Percentiles rank a stretch among this genome's conserved stretches.
phyloP scores from a whole-genome alignment of 2,797 vertebrate genomes.

The Graptemys geographica region DNA sequence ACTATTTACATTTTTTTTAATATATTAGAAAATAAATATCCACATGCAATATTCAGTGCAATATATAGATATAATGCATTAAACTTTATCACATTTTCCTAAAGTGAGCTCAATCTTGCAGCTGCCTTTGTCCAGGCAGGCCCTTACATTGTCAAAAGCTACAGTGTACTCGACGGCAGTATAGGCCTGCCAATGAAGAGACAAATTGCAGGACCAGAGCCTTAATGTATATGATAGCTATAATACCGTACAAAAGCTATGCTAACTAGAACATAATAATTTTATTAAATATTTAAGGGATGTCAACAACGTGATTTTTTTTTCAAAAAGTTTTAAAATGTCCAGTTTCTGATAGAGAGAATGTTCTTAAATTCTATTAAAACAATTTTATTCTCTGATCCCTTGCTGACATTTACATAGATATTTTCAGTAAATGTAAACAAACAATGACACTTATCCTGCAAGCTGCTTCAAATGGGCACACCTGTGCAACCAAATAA shows the following conservation, averaged over 20 bases:
- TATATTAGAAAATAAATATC: background rate
- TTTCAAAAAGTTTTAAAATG: background rate
- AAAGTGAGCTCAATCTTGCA: background rate
- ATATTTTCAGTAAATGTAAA: background rate
- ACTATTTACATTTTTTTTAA: background rate
- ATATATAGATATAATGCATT: background rate
- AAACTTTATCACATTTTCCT: background rate
- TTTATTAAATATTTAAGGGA: background rate
- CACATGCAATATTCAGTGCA: background rate
- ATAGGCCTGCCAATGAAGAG: rapidly evolving
- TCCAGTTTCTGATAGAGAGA: background rate
- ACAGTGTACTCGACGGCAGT: rapidly evolving
- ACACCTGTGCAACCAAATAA: background rate
- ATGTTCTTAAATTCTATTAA: rapidly evolving
- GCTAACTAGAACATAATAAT: rapidly evolving
- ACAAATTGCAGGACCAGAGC: rapidly evolving
- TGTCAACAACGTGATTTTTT: background rate
- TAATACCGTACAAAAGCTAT: background rate
- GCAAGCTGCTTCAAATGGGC: background rate
- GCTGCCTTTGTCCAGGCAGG: background rate
- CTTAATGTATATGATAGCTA: background rate
- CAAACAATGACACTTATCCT: background rate
- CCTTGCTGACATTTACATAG: background rate
- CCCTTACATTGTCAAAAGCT: background rate
- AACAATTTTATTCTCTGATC: background rate